Percentiles rank a stretch among this genome's conserved stretches.
Conservation (phyloP, 2,797 vertebrate genomes). For the Glyptemys insculpta region DNA sequence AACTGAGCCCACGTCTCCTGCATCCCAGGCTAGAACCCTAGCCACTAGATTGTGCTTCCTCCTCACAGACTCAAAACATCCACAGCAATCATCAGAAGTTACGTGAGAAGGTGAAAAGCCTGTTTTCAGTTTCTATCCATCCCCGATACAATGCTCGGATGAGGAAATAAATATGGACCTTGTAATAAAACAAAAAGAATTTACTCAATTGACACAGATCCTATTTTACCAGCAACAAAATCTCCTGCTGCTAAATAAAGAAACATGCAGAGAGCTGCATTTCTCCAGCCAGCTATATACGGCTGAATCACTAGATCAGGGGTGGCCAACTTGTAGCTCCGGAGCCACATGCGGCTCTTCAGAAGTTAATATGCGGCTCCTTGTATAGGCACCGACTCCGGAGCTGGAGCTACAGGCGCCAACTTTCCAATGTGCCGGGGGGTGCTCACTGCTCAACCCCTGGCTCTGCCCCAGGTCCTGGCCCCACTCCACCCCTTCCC, state of each 20-base stretch:
- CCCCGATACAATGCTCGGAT: not conserved
- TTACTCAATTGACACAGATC: slow-evolving; percentile 53
- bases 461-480: too few relatives aligned
- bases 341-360: too few relatives aligned
- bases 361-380: too few relatives aligned
- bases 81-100: not conserved
- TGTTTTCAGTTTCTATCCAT: slow-evolving; percentile 19
- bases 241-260: slow-evolving; percentile 64
- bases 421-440: too few relatives aligned
- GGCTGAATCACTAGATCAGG: slow-evolving; percentile 44
- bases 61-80: slow-evolving; percentile 13
- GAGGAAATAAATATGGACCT: slow-evolving; percentile 31
- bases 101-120: not conserved
- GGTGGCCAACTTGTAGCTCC: too few relatives aligned
- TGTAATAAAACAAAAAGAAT: slow-evolving; percentile 35
- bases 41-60: not conserved
- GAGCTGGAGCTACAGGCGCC: too few relatives aligned
- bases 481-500: too few relatives aligned
- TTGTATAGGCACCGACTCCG: too few relatives aligned
- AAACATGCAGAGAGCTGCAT: slow-evolving; percentile 41
- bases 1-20: not conserved
- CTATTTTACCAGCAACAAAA: slow-evolving; percentile 64
- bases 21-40: slow-evolving; percentile 25
- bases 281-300: slow-evolving; percentile 53
- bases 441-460: too few relatives aligned